These are phyloP conservation scores for Lepus americanus DNA, from an alignment of 2,113 vertebrate species.

Conservation along the genomic window DNA sequence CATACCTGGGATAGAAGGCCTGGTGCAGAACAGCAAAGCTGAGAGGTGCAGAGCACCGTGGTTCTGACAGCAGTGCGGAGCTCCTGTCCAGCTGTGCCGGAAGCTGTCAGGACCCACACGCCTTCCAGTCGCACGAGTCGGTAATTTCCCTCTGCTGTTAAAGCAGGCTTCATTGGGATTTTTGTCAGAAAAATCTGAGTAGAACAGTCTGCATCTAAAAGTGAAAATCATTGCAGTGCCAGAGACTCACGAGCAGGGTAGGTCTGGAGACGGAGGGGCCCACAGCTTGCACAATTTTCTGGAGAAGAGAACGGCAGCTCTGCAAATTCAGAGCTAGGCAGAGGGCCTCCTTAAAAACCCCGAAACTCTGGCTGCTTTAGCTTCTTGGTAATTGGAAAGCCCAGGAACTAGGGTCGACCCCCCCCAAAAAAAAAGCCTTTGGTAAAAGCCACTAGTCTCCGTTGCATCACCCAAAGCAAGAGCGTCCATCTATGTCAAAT, in stretches of 20 bases:
- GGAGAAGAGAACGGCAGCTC: neutral
- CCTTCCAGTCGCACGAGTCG: neutral
- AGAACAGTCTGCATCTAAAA: neutral
- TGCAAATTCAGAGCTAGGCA: neutral
- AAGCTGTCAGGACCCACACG: neutral
- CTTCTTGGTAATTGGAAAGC: neutral
- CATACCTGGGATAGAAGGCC: neutral
- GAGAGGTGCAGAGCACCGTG: neutral
- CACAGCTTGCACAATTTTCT: neutral
- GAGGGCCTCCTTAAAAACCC: rapidly evolving
- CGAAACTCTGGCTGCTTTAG: neutral
- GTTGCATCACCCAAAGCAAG: neutral
- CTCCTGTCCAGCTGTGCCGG: neutral
- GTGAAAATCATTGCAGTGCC: neutral
- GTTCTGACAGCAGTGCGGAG: no score
- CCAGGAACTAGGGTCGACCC: neutral
- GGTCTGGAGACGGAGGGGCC: neutral
- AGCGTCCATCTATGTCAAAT: neutral
- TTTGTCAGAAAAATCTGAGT: neutral
- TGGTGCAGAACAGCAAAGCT: neutral
- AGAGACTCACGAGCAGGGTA: neutral
- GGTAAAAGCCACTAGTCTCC: neutral
- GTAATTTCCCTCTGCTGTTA: neutral
- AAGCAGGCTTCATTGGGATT: neutral
- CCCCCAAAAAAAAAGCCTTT: neutral